Conservation (phyloP, 2,113 vertebrate species). For the Panthera uncia region DNA sequence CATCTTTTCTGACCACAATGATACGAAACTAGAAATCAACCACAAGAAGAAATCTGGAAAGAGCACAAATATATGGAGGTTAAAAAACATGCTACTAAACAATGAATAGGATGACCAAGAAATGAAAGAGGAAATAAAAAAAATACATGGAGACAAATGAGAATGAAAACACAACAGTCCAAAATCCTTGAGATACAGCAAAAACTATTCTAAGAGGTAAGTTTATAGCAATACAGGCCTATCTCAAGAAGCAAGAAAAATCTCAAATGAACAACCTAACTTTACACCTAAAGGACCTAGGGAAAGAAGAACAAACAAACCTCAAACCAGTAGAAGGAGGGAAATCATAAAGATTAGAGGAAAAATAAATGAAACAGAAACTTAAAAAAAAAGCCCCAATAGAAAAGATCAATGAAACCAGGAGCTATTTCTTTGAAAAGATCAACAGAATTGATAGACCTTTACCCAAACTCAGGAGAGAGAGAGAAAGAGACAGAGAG, state of each 20-base stretch:
- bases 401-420: background rate
- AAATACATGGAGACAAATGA: background rate
- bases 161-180: background rate
- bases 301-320: background rate
- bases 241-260: background rate
- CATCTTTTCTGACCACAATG: background rate
- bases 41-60: background rate
- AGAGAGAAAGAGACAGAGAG: background rate
- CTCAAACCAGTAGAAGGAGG: background rate
- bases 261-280: background rate
- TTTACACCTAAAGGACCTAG: background rate
- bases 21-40: background rate
- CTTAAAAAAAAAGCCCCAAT: background rate
- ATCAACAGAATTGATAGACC: background rate
- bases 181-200: background rate
- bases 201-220: background rate
- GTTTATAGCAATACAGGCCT: background rate
- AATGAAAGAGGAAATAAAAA: background rate
- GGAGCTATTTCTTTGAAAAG: background rate
- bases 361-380: background rate
- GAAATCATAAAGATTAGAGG: background rate
- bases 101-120: background rate
- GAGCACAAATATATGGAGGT: background rate
- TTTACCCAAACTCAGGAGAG: background rate
- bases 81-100: background rate